A percentile compares a stretch with the other conserved stretches of the same genome.
phyloP scores from a whole-genome alignment of 2,797 vertebrate genomes.

The Liasis olivaceus region DNA sequence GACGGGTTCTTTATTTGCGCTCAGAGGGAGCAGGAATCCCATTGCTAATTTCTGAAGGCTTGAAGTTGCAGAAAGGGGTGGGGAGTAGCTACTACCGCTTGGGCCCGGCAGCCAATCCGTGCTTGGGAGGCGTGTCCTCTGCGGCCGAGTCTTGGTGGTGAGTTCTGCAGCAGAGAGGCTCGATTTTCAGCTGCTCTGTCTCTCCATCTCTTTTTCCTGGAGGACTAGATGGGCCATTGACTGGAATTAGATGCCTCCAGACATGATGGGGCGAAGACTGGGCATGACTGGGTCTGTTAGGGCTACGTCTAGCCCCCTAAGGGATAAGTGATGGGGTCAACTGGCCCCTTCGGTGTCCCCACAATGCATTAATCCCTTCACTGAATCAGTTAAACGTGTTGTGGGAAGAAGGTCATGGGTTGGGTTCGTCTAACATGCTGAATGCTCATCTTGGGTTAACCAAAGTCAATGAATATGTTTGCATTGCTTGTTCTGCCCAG shows the following conservation, averaged over 20 bases:
- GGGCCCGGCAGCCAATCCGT: background rate
- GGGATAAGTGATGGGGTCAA: no score
- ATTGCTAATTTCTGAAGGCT: background rate
- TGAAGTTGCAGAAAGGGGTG: background rate
- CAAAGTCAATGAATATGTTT: no score
- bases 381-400: no score
- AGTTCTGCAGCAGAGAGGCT: background rate
- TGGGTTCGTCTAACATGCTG: no score
- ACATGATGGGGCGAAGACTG: background rate
- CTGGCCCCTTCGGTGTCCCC: no score
- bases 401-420: no score
- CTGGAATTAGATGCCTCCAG: background rate
- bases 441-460: no score
- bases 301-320: background rate
- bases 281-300: background rate
- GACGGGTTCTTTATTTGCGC: background rate
- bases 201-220: background rate
- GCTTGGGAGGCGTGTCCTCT: background rate
- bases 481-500: no score
- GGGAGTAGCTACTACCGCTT: background rate
- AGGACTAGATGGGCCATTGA: background rate
- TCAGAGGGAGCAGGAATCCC: background rate
- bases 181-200: background rate
- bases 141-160: background rate
- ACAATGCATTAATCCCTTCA: no score